These are phyloP conservation scores for Scaptomyza montana DNA, from an alignment of 1,140 invertebrate genomes.

Conservation along the genomic window DNA sequence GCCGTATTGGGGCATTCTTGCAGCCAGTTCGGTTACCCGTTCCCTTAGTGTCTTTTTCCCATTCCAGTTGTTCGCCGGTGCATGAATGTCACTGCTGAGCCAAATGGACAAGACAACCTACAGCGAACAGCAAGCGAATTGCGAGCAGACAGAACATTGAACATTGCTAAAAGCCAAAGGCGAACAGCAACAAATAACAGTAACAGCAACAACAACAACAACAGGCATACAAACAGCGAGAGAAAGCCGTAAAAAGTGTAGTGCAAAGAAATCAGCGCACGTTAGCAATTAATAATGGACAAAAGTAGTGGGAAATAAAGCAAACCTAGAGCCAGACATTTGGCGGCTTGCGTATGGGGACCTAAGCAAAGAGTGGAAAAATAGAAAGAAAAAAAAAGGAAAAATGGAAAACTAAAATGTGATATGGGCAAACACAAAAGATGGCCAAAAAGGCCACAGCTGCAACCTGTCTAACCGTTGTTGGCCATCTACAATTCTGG, in stretches of 20 bases:
- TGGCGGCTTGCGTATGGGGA: constrained; percentile 67
- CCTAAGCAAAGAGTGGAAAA: constrained; percentile 22
- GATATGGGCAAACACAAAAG: constrained; percentile 41
- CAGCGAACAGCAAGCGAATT: constrained; percentile 1
- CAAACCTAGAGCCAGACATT: constrained; percentile 43
- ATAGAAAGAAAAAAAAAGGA: constrained; percentile 21
- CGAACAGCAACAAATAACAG: constrained; percentile 58
- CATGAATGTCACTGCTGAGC: constrained; percentile 77
- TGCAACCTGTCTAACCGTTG: constrained; percentile 38
- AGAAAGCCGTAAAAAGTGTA: constrained; percentile 57
- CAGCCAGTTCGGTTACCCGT: background rate
- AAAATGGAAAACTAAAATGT: constrained; percentile 27
- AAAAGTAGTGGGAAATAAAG: constrained; percentile 58
- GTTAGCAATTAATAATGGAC: constrained; percentile 77
- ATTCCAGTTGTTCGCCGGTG: constrained; percentile 58
- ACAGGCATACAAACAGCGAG: too few species aligned
- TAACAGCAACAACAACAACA: constrained; percentile 20
- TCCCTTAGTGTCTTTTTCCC: background rate
- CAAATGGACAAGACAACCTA: constrained; percentile 63
- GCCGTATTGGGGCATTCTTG: constrained; percentile 42
- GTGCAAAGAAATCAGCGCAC: constrained; percentile 73
- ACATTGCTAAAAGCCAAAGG: constrained; percentile 47
- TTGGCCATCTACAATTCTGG: constrained; percentile 1
- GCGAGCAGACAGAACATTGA: constrained; percentile 16
- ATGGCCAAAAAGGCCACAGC: constrained; percentile 27